Conservation (phyloP, 2,113 vertebrate genomes). For the Alethe diademata region DNA sequence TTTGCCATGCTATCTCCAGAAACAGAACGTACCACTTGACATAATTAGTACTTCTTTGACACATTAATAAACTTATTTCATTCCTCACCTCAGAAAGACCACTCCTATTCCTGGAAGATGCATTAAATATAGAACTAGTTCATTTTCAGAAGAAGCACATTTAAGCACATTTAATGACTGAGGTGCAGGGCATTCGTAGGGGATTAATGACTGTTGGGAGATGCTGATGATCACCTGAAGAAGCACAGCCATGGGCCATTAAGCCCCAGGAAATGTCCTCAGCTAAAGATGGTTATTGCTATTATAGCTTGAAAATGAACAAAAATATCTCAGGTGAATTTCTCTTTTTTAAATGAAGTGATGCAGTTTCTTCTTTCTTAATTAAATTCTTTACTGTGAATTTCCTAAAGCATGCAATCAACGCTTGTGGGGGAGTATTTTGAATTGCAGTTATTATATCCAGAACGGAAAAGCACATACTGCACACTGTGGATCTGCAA, state of each 20-base stretch:
- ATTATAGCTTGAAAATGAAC: background rate
- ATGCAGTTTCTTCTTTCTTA: background rate
- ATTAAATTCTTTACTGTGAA: background rate
- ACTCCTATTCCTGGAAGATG: slow-evolving; percentile 28
- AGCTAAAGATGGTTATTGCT: slow-evolving; percentile 38
- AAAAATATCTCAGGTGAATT: background rate
- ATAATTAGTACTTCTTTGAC: background rate
- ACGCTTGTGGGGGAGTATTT: background rate
- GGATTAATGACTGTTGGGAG: slow-evolving; percentile 57
- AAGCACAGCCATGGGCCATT: slow-evolving; percentile 17
- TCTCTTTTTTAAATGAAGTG: background rate
- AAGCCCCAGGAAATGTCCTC: slow-evolving; percentile 51
- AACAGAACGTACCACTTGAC: background rate
- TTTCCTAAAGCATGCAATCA: slow-evolving; percentile 6
- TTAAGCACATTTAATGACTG: slow-evolving; percentile 43
- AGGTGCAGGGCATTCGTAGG: background rate
- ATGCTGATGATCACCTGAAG: slow-evolving; percentile 40
- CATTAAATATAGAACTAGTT: slow-evolving; percentile 53
- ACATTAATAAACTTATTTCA: slow-evolving; percentile 11
- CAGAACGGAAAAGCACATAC: slow-evolving; percentile 24
- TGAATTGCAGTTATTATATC: background rate
- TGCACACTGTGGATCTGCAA: background rate
- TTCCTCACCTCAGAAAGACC: slow-evolving; percentile 9
- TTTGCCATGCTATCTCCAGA: background rate
- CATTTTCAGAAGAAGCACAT: slow-evolving; percentile 2